A percentile compares a stretch with the other conserved stretches of the same genome.
These are phyloP conservation scores for Mylabris phalerata DNA, from an alignment of 1,140 invertebrate species.

Conservation along the genomic window DNA sequence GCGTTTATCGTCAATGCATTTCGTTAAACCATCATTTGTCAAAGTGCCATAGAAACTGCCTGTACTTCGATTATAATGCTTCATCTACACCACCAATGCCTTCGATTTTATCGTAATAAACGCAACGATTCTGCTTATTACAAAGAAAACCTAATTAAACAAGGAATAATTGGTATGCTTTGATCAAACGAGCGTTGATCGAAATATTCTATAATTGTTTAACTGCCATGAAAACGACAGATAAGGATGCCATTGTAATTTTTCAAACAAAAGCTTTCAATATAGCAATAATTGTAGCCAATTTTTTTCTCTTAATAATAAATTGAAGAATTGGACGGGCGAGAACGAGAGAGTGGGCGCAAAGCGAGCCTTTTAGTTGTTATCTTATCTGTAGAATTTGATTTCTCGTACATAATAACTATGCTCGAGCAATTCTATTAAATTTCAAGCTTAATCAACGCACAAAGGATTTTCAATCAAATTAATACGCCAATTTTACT, in stretches of 20 bases:
- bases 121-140: not conserved
- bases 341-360: conserved; percentile 1
- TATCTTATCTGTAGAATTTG: conserved; percentile 8
- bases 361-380: conserved; percentile 6
- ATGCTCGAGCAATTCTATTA: conserved; percentile 1
- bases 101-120: too few species aligned
- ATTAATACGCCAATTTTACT: conserved; percentile 8
- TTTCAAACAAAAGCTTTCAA: not conserved
- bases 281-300: too few species aligned
- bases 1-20: conserved; percentile 16
- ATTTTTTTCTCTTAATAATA: too few species aligned
- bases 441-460: conserved; percentile 10
- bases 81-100: not conserved
- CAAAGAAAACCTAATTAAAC: conserved; percentile 7
- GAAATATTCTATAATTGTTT: conserved; percentile 14
- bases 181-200: conserved; percentile 5
- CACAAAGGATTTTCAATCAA: conserved; percentile 2
- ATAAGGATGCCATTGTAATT: conserved; percentile 8
- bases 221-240: conserved; percentile 2
- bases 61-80: not conserved
- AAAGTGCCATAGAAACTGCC: too few species aligned
- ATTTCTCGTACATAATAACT: conserved; percentile 1
- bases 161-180: conserved; percentile 3
- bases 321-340: too few species aligned
- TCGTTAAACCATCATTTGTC: conserved; percentile 14